A percentile compares a stretch with the other conserved stretches of the same genome.
Evolutionary conservation across 2,113 vertebrate genomes (phyloP).

Genomic region (Chascanopsetta lugubris): DNA sequence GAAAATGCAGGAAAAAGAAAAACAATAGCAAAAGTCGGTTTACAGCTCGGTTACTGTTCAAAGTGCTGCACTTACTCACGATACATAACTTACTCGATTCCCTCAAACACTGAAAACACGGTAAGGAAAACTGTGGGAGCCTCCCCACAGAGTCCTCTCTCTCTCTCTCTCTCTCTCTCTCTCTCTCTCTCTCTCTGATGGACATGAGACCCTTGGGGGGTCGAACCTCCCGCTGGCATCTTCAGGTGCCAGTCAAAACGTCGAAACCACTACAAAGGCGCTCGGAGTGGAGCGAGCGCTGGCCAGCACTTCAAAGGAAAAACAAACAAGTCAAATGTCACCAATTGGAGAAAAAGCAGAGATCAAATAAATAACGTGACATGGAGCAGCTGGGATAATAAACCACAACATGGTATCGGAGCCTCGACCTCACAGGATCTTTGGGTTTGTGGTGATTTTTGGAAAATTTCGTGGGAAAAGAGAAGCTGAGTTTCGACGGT

Average conservation of each 20-base stretch:
- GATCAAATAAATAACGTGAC: slow-evolving; percentile 62
- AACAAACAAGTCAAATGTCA: slow-evolving; percentile 58
- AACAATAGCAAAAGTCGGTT: slow-evolving; percentile 28
- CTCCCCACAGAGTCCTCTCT: slow-evolving; percentile 1
- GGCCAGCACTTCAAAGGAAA: slow-evolving; percentile 59
- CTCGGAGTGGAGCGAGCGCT: slow-evolving; percentile 10
- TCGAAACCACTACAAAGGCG: slow-evolving; percentile 53
- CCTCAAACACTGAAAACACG: not conserved
- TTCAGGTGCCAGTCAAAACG: slow-evolving; percentile 57
- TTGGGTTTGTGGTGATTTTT: slow-evolving; percentile 13
- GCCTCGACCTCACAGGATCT: slow-evolving; percentile 2
- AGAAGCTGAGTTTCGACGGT: too few species aligned
- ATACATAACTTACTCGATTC: not conserved
- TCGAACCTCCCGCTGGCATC: slow-evolving; percentile 28
- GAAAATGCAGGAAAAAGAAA: slow-evolving; percentile 36
- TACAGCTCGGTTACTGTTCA: slow-evolving; percentile 1
- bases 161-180: slow-evolving; percentile 3
- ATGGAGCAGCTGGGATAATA: slow-evolving; percentile 73
- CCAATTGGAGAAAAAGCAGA: slow-evolving; percentile 38
- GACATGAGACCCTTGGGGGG: not conserved
- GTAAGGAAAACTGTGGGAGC: slow-evolving; percentile 5
- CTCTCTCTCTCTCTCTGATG: slow-evolving; percentile 36
- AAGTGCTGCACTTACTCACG: slow-evolving; percentile 4
- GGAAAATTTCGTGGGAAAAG: slow-evolving; percentile 11
- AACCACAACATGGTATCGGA: slow-evolving; percentile 43